These are phyloP conservation scores for Malaclemys terrapin DNA, from an alignment of 2,113 vertebrate species.

Conservation along the genomic window DNA sequence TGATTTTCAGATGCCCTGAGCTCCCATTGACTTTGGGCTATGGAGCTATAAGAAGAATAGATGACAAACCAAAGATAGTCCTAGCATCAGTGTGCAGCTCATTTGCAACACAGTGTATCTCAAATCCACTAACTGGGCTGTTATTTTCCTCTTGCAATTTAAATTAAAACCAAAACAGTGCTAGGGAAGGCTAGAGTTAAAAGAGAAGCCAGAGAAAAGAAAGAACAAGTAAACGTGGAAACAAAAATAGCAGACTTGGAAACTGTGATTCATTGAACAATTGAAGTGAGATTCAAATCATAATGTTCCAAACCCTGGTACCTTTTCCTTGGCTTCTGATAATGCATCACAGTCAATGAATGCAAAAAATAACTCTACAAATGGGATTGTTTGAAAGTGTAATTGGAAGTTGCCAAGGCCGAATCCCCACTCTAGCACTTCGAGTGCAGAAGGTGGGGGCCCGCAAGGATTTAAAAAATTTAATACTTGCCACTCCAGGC, in stretches of 20 bases:
- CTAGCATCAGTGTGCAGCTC: too few relatives aligned
- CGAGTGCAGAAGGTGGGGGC: too few relatives aligned
- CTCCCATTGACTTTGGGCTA: background rate
- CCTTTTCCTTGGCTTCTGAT: background rate
- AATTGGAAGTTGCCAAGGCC: background rate
- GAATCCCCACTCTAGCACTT: too few relatives aligned
- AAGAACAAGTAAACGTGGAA: background rate
- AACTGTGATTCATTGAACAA: constrained; percentile 9
- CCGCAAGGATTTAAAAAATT: too few relatives aligned
- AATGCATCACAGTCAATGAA: background rate
- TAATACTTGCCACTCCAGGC: too few relatives aligned
- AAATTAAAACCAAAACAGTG: background rate
- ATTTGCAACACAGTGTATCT: background rate
- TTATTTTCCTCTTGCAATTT: background rate
- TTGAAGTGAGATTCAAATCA: constrained; percentile 50
- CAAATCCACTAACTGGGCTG: background rate
- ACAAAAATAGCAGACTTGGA: background rate
- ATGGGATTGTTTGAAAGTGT: background rate
- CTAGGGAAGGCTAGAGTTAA: accelerated
- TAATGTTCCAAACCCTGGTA: background rate
- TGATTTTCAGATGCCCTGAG: background rate
- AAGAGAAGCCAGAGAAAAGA: background rate
- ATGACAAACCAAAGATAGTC: accelerated
- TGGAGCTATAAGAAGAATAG: background rate
- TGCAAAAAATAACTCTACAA: background rate